Percentiles rank a stretch among this genome's conserved stretches.
Evolutionary conservation across 2,888 invertebrate genomes (phyloP).

Genomic region (Kuschelorhynchus macadamiae): DNA sequence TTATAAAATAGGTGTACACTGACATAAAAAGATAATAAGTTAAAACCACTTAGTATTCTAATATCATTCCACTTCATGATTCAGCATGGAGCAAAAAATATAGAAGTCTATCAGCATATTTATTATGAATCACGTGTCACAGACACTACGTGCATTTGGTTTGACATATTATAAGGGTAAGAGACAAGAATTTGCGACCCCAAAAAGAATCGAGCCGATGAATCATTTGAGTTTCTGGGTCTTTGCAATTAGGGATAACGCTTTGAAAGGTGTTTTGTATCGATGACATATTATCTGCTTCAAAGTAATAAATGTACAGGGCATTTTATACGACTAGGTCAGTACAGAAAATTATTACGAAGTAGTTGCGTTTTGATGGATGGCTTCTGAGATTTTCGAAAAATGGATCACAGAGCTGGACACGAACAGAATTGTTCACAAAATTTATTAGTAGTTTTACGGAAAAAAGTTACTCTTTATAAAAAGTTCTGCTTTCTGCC

Average conservation of each 20-base stretch:
- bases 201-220: constrained; percentile 34
- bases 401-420: too few species aligned
- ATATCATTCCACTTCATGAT: constrained; percentile 37
- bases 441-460: too few species aligned
- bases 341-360: too few species aligned
- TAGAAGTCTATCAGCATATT: constrained; percentile 39
- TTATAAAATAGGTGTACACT: too few species aligned
- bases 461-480: too few species aligned
- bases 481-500: too few species aligned
- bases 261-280: constrained; percentile 21
- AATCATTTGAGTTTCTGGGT: constrained; percentile 36
- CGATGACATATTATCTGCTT: constrained; percentile 25
- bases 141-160: constrained; percentile 43
- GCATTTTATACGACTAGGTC: too few species aligned
- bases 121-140: constrained; percentile 47
- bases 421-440: too few species aligned
- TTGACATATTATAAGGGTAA: constrained; percentile 44
- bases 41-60: constrained; percentile 27
- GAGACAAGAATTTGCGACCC: constrained; percentile 43
- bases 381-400: too few species aligned
- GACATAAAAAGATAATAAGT: not conserved
- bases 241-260: constrained; percentile 34
- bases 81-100: constrained; percentile 35
- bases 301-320: not conserved
- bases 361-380: too few species aligned